A percentile compares a stretch with the other conserved stretches of the same genome.
These are phyloP conservation scores for Tenthredo scrophulariae DNA, from an alignment of 2,888 invertebrate genomes.

Conservation along the genomic window DNA sequence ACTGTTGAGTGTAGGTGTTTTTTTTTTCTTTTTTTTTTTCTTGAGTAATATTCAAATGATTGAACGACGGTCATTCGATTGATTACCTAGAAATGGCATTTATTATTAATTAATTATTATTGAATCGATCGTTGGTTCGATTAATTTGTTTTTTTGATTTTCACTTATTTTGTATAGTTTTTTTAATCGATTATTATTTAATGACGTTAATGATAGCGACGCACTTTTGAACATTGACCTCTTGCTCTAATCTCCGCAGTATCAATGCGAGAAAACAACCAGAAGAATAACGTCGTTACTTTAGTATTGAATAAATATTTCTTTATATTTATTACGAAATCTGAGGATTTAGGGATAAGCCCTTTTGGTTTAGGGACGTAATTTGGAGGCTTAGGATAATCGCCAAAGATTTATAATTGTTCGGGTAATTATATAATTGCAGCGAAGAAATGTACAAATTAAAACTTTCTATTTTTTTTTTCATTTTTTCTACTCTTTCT, in stretches of 20 bases:
- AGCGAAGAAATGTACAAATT: background rate
- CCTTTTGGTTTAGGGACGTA: conserved; percentile 4
- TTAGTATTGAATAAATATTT: background rate
- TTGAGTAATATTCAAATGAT: background rate
- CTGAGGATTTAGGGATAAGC: conserved; percentile 4
- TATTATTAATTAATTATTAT: background rate
- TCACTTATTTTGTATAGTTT: no score
- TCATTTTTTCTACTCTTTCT: no score
- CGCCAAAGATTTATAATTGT: background rate
- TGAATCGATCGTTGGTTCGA: background rate
- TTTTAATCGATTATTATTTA: background rate
- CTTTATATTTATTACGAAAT: background rate
- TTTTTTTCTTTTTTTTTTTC: no score
- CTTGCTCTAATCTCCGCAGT: background rate
- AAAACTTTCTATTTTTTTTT: no score
- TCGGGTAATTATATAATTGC: background rate
- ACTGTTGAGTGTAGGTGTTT: background rate
- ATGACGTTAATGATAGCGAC: background rate
- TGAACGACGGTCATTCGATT: background rate
- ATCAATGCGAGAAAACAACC: background rate
- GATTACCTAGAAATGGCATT: background rate
- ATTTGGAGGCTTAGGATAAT: conserved; percentile 4
- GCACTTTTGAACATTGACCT: background rate
- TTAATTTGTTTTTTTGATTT: background rate
- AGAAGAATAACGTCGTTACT: background rate